Conservation (phyloP, 2,888 invertebrate genomes). For the Augiades crinisus region DNA sequence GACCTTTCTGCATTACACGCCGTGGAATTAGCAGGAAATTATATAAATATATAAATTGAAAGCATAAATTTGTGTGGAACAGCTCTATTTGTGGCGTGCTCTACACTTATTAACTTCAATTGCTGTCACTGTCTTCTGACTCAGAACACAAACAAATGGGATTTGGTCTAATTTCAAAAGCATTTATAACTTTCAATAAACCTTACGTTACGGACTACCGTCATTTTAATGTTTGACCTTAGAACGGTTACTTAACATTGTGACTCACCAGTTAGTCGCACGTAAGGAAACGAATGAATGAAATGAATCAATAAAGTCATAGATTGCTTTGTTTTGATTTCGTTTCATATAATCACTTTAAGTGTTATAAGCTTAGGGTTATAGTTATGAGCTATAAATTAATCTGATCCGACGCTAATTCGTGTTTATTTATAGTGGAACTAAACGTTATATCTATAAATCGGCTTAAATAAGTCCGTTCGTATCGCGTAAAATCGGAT, state of each 20-base stretch:
- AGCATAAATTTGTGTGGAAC: no score
- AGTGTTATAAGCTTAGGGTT: no score
- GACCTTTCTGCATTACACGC: no score
- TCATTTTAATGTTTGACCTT: not conserved
- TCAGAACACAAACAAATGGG: not conserved
- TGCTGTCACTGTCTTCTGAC: conserved; percentile 52
- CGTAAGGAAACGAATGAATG: no score
- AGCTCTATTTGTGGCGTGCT: conserved; percentile 35
- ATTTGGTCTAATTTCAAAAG: not conserved
- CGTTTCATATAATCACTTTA: no score
- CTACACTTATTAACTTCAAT: conserved; percentile 68
- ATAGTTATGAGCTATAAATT: not conserved
- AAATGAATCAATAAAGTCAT: no score
- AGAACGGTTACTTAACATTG: not conserved
- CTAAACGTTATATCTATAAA: not conserved
- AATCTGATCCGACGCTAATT: not conserved
- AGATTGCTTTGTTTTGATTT: no score
- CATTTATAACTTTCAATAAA: not conserved
- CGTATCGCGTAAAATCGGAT: conserved; percentile 7
- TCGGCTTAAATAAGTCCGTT: conserved; percentile 2
- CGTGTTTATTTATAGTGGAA: not conserved
- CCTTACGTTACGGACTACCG: not conserved
- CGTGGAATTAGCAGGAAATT: no score
- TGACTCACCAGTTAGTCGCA: not conserved
- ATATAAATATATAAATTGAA: no score